phyloP scores from a whole-genome alignment of 1,140 invertebrate species.

The Aradophagus sp. region DNA sequence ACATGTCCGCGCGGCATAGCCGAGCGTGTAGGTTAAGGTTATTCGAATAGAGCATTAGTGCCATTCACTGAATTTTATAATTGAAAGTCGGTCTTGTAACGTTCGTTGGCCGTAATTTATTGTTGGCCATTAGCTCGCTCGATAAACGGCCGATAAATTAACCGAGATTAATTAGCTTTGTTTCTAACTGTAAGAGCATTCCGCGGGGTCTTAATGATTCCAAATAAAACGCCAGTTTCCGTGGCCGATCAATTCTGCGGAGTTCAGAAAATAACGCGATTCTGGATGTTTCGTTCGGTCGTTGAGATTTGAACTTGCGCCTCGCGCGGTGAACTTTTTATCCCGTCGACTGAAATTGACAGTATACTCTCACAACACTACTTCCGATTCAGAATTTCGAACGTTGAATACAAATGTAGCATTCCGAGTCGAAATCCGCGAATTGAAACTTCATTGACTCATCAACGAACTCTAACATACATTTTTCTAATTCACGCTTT shows the following conservation, averaged over 20 bases:
- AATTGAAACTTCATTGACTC: too few relatives aligned
- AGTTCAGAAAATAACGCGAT: too few relatives aligned
- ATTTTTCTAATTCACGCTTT: too few relatives aligned
- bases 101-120: slow-evolving; percentile 40
- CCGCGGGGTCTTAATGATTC: not conserved
- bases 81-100: slow-evolving; percentile 50
- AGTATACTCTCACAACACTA: too few relatives aligned
- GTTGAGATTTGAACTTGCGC: too few relatives aligned
- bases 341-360: too few relatives aligned
- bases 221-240: not conserved
- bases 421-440: too few relatives aligned
- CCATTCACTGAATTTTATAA: slow-evolving; percentile 57
- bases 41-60: slow-evolving; percentile 46
- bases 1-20: slow-evolving; percentile 19
- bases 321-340: too few relatives aligned
- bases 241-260: slow-evolving; percentile 20
- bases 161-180: slow-evolving; percentile 28
- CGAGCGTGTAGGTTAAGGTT: slow-evolving; percentile 52
- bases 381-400: too few relatives aligned
- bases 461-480: too few relatives aligned
- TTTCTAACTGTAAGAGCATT: slow-evolving; percentile 12
- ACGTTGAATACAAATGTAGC: too few relatives aligned
- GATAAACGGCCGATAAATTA: slow-evolving; percentile 40
- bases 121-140: slow-evolving; percentile 25
- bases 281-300: too few relatives aligned